Base-by-base conservation (phyloP, 2,113 vertebrate genomes). In the Saccopteryx leptura region DNA sequence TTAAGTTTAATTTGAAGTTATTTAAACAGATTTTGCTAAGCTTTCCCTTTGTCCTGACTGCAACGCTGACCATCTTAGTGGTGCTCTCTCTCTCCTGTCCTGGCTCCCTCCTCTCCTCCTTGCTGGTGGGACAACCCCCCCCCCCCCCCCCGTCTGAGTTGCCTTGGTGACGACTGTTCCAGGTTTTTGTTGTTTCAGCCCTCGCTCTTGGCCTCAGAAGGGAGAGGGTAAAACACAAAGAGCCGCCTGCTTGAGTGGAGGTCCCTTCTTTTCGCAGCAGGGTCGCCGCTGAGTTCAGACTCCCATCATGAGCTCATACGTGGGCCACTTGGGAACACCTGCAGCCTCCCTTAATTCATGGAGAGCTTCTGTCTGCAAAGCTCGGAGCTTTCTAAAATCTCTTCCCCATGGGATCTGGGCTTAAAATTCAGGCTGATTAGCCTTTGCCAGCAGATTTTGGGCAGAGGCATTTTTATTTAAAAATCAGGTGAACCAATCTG, bases 381-480 rank as follows among this genome's bases (percentile, higher is more conserved):
- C 56, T 74, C 4, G 5, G 66, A 23, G 3, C 8, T 92, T 88
- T 54, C 85, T 79, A 74, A 88, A 24, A 23, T 60, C 48, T 93
- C 18, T 90, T 94, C n/a, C 93, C 46, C 50, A 46, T 46, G 21
- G 71, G 72, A 71, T 81, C 19, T 46, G 9, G 60, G 24, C 83
- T 88, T 93, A 66, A 79, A 93, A 90, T 79, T 92, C 79, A 95
- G 75, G 75, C 33, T 69, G 87, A 92, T 87, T 90, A 72, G 80
- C 46, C 79, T 68, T 87, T 69, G 83, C 78, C 52, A 79, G 86
- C 50, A 78, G 72, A 91, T 95, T 63, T 95, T 2, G 33, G 61
- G 48, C 86, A 82, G 0, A 72, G 18, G 46, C 54, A 50, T 82
- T 85, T 97, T 88, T 74, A 88, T 65, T 79, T 72, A 75, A 95